Percentiles rank a stretch among this genome's conserved stretches.
phyloP scores from a whole-genome alignment of 1,140 invertebrate genomes.

The Drosophila lacteicornis region DNA sequence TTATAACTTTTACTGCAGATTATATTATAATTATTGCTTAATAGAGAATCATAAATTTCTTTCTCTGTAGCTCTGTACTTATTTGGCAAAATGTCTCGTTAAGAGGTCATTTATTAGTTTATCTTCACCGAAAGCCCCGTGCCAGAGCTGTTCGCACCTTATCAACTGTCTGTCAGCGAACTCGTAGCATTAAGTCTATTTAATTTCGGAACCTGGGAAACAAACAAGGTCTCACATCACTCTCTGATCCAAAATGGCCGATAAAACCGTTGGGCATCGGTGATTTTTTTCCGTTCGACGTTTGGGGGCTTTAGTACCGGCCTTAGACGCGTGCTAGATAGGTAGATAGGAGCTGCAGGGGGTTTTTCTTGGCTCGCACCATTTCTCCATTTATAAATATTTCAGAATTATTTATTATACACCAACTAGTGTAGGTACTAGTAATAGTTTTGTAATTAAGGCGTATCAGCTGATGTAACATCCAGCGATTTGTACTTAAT shows the following conservation, averaged over 20 bases:
- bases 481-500: constrained; percentile 10
- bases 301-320: constrained; percentile 10
- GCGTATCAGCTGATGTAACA: constrained; percentile 26
- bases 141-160: constrained; percentile 5
- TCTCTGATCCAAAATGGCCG: constrained; percentile 28
- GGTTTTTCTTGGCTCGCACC: constrained; percentile 25
- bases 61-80: neutral
- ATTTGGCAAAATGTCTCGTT: neutral
- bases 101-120: constrained; percentile 21
- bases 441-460: constrained; percentile 4
- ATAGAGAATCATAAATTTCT: neutral
- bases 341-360: constrained; percentile 13
- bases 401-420: neutral
- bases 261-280: constrained; percentile 35
- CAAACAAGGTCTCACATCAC: constrained; percentile 3
- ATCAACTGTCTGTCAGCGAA: constrained; percentile 30
- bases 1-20: too few relatives aligned
- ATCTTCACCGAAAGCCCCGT: neutral
- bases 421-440: neutral
- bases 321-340: constrained; percentile 30
- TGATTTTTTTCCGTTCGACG: constrained; percentile 28
- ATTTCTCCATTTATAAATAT: constrained; percentile 25
- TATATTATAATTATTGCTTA: too few relatives aligned
- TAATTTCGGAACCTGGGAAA: constrained; percentile 16
- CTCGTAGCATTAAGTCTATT: constrained; percentile 14